Evolutionary conservation across 2,888 invertebrate genomes (phyloP), one percentile per base, ranked within the genome.

Genomic region (Asteroscopus sphinx): DNA sequence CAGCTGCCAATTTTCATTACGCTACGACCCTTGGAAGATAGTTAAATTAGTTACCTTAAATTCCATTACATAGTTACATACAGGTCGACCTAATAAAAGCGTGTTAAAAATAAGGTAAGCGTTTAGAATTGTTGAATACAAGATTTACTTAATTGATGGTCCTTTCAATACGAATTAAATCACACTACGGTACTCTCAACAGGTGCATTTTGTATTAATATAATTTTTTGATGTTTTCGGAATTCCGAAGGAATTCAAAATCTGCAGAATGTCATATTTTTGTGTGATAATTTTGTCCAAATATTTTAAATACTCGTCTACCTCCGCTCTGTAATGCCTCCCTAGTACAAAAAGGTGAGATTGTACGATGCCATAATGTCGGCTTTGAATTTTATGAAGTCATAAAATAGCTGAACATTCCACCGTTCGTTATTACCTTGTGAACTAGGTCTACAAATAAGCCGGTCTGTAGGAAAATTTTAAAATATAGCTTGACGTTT

Each of bases 381-480:
- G 25, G 53, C 51, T 40, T 53, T 57, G 39, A 56, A 69, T 64
- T 68, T 70, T 59, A 70, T 59, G 36, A 45, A 53, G 35, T 57
- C 59, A 51, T 70, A 73, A 73, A 73, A 47, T 54, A 36, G 13
- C 17, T 25, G 59, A 47, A 59, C 39, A 52, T 48, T 40, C 17
- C 36, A 4, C 36, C 36, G 35, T 44, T 25, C 46, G 26, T 54
- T 70, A 73, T 68, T 70, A 68, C 25, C 16, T 13, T n/a, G 21
- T 45, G 48, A 45, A 37, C 11, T 36, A 42, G 21, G 40, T 17
- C 33, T 41, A 35, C 7, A 25, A 28, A 36, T 7, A 28, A 35
- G 33, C n/a, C 0, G 25, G 41, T 33, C 35, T 0, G 28, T 12
- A 17, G 11, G 49, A 37, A 33, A 6, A 35, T 44, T 40, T 13